These are phyloP conservation scores for Brachirus orientalis DNA, from an alignment of 2,113 vertebrate species.

Conservation along the genomic window DNA sequence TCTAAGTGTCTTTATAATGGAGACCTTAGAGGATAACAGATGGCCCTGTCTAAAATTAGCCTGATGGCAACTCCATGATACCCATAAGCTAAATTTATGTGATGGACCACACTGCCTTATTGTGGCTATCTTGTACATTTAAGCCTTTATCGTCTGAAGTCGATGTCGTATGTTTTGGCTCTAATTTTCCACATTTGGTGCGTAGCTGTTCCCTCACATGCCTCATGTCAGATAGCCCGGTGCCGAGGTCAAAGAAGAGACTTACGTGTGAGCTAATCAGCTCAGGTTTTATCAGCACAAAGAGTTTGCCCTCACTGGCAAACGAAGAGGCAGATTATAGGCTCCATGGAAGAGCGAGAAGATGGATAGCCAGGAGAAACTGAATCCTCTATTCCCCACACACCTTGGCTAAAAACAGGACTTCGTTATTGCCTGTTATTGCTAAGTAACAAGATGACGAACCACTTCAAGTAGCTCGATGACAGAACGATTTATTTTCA, in stretches of 20 bases:
- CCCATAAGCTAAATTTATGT: conserved; percentile 44
- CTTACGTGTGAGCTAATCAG: conserved; percentile 58
- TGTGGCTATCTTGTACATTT: conserved; percentile 17
- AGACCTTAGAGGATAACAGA: conserved; percentile 40
- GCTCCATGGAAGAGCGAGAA: neutral
- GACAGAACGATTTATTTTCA: conserved; percentile 49
- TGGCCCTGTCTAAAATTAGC: conserved; percentile 48
- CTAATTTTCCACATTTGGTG: conserved; percentile 16
- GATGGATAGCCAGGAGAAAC: conserved; percentile 54
- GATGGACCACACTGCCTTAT: conserved; percentile 21
- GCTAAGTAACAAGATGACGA: conserved; percentile 41
- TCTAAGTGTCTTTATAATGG: conserved; percentile 18
- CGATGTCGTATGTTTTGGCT: conserved; percentile 2
- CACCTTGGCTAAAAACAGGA: conserved; percentile 54
- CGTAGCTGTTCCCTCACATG: conserved; percentile 30
- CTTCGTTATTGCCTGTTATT: conserved; percentile 35
- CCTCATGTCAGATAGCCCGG: conserved; percentile 14
- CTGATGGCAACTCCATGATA: conserved; percentile 19
- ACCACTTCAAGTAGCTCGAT: conserved; percentile 34
- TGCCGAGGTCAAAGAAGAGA: conserved; percentile 50
- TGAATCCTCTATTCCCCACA: conserved; percentile 31
- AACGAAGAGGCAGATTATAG: conserved; percentile 44
- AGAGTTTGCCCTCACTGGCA: conserved; percentile 16
- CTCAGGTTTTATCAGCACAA: conserved; percentile 47
- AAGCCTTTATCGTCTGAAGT: neutral